These are phyloP conservation scores for Leptinotarsa haldemani DNA, from an alignment of 2,888 invertebrate genomes.

Conservation along the genomic window DNA sequence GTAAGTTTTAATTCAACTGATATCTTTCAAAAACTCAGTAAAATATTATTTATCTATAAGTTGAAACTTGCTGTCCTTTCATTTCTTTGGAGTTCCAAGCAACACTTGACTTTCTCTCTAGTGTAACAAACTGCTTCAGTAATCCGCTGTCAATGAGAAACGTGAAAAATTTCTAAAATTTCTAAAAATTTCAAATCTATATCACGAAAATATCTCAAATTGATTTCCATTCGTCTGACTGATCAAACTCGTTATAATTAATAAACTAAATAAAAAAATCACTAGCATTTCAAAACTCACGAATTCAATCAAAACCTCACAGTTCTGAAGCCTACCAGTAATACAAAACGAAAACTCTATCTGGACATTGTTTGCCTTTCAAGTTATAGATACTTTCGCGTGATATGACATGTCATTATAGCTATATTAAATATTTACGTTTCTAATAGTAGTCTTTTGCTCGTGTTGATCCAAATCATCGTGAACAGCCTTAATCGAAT, in stretches of 20 bases:
- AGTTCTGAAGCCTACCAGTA: slow-evolving; percentile 37
- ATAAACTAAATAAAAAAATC: neutral
- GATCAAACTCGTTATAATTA: neutral
- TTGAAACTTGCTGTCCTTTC: too few relatives aligned
- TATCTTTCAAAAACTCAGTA: too few relatives aligned
- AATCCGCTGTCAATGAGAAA: too few relatives aligned
- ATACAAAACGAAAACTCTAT: slow-evolving; percentile 44
- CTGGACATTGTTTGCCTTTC: slow-evolving; percentile 43
- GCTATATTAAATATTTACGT: slow-evolving; percentile 61
- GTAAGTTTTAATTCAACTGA: too few relatives aligned
- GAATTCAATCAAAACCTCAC: slow-evolving; percentile 16
- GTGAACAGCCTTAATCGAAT: slow-evolving; percentile 61
- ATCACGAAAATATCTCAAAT: neutral
- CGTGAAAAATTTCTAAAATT: neutral
- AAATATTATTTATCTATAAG: too few relatives aligned
- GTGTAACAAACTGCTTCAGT: too few relatives aligned
- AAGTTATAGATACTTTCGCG: slow-evolving; percentile 58
- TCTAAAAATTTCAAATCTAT: neutral
- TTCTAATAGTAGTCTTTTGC: slow-evolving; percentile 62
- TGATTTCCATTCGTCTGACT: neutral
- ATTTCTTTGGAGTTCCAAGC: too few relatives aligned
- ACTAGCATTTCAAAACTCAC: neutral
- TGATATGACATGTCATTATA: slow-evolving; percentile 63
- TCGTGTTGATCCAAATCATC: slow-evolving; percentile 62
- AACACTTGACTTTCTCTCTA: too few relatives aligned